Evolutionary conservation across 2,888 invertebrate species (phyloP).

Genomic region (Tachina fera): DNA sequence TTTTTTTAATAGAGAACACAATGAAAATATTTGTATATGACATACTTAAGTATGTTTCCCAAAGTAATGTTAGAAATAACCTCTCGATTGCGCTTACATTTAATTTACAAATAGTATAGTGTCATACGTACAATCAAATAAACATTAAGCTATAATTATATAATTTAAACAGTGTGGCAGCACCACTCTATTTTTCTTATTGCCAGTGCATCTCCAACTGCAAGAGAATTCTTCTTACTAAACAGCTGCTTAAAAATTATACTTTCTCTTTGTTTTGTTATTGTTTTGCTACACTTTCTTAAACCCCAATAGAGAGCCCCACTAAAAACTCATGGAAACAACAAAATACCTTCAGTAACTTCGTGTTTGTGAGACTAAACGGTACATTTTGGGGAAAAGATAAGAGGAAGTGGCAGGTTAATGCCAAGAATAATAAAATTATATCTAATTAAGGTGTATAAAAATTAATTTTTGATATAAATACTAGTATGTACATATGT

Average conservation of each 20-base stretch:
- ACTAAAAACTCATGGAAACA: slow-evolving; percentile 29
- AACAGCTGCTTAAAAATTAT: slow-evolving; percentile 35
- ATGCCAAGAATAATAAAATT: slow-evolving; percentile 33
- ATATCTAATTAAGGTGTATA: slow-evolving; percentile 7
- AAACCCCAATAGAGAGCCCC: slow-evolving; percentile 1
- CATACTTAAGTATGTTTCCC: neutral
- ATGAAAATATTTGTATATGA: neutral
- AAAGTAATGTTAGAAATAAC: too few species aligned
- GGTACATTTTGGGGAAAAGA: slow-evolving; percentile 33
- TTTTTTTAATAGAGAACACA: too few species aligned
- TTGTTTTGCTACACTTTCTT: slow-evolving; percentile 8
- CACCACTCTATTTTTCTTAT: neutral
- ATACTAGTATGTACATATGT: neutral
- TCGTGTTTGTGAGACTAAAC: slow-evolving; percentile 52
- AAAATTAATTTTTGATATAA: slow-evolving; percentile 1
- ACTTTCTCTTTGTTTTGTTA: slow-evolving; percentile 53
- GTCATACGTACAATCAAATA: too few species aligned
- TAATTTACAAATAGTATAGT: too few species aligned
- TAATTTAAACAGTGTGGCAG: neutral
- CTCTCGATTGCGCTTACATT: too few species aligned
- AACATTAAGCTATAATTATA: too few species aligned
- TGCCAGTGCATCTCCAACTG: slow-evolving; percentile 39
- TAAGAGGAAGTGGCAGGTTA: neutral
- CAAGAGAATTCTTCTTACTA: neutral
- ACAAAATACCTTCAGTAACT: slow-evolving; percentile 58